phyloP scores from a whole-genome alignment of 2,888 invertebrate species.

The Patella caerulea region DNA sequence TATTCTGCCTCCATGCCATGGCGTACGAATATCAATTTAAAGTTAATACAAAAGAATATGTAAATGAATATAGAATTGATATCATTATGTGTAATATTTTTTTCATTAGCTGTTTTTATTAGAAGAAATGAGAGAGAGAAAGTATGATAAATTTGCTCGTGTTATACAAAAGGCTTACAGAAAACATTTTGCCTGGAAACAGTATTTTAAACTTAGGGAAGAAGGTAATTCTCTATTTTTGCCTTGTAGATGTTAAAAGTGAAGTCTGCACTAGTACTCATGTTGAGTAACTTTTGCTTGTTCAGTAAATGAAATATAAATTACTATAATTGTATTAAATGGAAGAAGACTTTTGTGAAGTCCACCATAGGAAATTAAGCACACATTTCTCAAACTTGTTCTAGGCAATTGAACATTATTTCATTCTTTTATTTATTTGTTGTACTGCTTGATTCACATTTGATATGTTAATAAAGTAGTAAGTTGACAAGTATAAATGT shows the following conservation, averaged over 20 bases:
- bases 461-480: not conserved
- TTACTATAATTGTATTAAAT: not conserved
- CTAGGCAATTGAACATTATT: not conserved
- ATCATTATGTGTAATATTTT: not conserved
- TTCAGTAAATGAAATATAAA: not conserved
- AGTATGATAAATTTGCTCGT: conserved; percentile 78
- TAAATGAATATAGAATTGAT: not conserved
- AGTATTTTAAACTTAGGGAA: conserved; percentile 76
- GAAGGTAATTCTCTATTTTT: conserved; percentile 69
- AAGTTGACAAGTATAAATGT: not conserved
- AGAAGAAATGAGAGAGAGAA: conserved; percentile 79
- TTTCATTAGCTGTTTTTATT: conserved; percentile 78
- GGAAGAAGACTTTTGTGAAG: too few relatives aligned
- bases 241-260: not conserved
- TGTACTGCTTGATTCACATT: not conserved
- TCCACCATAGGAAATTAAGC: not conserved
- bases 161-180: conserved; percentile 80
- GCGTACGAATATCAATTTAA: not conserved
- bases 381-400: not conserved
- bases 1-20: not conserved
- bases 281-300: not conserved
- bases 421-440: conserved; percentile 4
- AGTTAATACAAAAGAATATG: not conserved
- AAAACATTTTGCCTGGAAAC: conserved; percentile 77
- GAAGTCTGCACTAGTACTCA: not conserved